Conservation (phyloP, 2,113 vertebrate species). For the Laticauda colubrina region DNA sequence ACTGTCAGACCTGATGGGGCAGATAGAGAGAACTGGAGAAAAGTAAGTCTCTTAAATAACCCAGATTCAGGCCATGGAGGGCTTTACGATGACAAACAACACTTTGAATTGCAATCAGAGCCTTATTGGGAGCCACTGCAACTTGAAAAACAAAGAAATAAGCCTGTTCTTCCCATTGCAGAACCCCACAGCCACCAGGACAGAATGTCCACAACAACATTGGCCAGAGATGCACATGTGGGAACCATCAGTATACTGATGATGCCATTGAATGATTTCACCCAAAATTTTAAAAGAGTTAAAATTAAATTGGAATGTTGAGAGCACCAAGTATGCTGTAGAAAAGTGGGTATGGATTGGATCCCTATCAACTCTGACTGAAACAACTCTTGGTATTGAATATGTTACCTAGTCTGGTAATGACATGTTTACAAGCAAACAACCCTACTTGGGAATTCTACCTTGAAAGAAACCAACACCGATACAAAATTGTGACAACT, state of each 20-base stretch:
- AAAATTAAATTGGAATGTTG: neutral
- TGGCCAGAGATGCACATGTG: neutral
- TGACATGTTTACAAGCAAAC: neutral
- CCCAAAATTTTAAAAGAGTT: neutral
- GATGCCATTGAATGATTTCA: neutral
- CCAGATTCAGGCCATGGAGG: neutral
- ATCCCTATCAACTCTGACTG: neutral
- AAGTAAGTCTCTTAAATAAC: neutral
- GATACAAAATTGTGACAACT: neutral
- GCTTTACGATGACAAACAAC: neutral
- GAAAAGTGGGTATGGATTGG: neutral
- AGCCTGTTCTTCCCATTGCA: neutral
- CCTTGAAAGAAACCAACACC: neutral
- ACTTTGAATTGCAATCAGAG: neutral
- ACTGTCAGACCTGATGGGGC: neutral
- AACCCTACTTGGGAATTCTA: neutral
- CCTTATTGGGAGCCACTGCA: neutral
- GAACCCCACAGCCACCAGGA: neutral
- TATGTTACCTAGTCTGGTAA: neutral
- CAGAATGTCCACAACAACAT: neutral
- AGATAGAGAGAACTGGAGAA: neutral
- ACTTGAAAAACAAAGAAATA: neutral
- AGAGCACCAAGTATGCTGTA: neutral
- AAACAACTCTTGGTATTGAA: neutral
- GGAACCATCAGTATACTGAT: neutral